These are phyloP conservation scores for Galerucella nymphaeae DNA, from an alignment of 2,888 invertebrate species.

Conservation along the genomic window DNA sequence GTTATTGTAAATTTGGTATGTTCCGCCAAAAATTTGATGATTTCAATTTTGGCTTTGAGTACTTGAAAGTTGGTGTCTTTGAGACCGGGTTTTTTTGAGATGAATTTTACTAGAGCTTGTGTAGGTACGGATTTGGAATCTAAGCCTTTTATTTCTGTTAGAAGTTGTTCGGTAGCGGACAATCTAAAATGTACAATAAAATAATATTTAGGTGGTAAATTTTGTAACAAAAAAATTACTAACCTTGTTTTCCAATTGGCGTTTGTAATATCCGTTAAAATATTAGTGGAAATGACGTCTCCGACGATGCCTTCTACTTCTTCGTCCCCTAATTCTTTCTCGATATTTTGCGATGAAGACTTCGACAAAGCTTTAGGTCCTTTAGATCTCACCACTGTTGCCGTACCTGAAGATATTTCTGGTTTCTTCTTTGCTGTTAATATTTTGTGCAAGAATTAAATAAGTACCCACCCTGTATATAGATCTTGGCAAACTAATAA, in stretches of 20 bases:
- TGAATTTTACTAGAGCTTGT: constrained; percentile 79
- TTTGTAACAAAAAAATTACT: constrained; percentile 5
- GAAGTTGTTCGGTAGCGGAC: constrained; percentile 78
- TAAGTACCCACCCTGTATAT: constrained; percentile 14
- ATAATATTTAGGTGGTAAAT: background rate
- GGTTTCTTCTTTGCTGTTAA: constrained; percentile 49
- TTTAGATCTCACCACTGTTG: constrained; percentile 55
- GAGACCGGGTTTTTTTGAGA: constrained; percentile 86
- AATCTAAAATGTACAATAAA: constrained; percentile 65
- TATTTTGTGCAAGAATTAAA: constrained; percentile 16
- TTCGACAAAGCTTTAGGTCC: constrained; percentile 46
- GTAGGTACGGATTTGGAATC: constrained; percentile 74
- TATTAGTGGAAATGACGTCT: constrained; percentile 73
- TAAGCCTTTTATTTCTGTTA: constrained; percentile 71
- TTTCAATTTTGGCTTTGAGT: constrained; percentile 83
- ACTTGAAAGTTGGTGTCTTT: constrained; percentile 95
- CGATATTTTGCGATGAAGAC: constrained; percentile 60
- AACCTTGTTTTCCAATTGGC: constrained; percentile 83
- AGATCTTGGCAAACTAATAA: no score
- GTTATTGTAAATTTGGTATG: constrained; percentile 77
- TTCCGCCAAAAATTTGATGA: constrained; percentile 81
- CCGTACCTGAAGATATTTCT: constrained; percentile 52
- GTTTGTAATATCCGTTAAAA: constrained; percentile 75
- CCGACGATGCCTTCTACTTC: constrained; percentile 81
- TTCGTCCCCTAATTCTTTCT: constrained; percentile 79